A percentile compares a stretch with the other conserved stretches of the same genome.
Evolutionary conservation across 2,888 invertebrate genomes (phyloP).

Genomic region (Hypomecis atomaria): DNA sequence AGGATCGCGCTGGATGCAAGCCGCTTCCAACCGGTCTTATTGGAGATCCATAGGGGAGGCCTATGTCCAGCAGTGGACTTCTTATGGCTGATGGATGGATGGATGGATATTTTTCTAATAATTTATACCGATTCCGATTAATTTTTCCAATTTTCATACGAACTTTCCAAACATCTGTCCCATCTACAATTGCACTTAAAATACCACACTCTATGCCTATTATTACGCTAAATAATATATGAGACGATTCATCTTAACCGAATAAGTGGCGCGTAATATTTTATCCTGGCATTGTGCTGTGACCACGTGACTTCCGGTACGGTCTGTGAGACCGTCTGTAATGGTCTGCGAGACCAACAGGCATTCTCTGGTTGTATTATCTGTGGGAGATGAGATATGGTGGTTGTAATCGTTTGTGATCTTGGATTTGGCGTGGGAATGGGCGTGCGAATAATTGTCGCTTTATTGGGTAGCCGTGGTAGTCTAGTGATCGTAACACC

Average conservation of each 20-base stretch:
- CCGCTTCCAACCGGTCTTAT: too few relatives aligned
- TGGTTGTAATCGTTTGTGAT: conserved; percentile 35
- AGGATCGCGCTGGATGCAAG: too few relatives aligned
- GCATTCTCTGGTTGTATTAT: conserved; percentile 32
- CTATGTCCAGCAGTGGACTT: too few relatives aligned
- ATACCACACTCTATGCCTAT: conserved; percentile 58
- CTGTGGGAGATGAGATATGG: conserved; percentile 38
- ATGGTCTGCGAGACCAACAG: conserved; percentile 43
- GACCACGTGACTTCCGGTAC: conserved; percentile 65
- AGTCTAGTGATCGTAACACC: too few relatives aligned
- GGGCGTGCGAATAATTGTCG: conserved; percentile 15
- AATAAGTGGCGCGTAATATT: conserved; percentile 72
- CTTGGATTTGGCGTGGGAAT: conserved; percentile 33
- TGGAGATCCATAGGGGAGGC: too few relatives aligned
- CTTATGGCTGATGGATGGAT: too few relatives aligned
- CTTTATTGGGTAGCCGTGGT: conserved; percentile 5
- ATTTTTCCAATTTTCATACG: not conserved
- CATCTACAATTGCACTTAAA: conserved; percentile 38
- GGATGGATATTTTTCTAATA: too few relatives aligned
- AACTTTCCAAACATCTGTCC: conserved; percentile 29
- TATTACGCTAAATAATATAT: conserved; percentile 78
- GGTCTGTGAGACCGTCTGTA: conserved; percentile 15
- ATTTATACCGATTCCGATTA: too few relatives aligned
- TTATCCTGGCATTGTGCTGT: conserved; percentile 62
- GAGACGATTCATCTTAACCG: conserved; percentile 76